These are phyloP conservation scores for Amphiura filiformis DNA, from an alignment of 35 echinoderm and acorn worm species.

Conservation along the genomic window DNA sequence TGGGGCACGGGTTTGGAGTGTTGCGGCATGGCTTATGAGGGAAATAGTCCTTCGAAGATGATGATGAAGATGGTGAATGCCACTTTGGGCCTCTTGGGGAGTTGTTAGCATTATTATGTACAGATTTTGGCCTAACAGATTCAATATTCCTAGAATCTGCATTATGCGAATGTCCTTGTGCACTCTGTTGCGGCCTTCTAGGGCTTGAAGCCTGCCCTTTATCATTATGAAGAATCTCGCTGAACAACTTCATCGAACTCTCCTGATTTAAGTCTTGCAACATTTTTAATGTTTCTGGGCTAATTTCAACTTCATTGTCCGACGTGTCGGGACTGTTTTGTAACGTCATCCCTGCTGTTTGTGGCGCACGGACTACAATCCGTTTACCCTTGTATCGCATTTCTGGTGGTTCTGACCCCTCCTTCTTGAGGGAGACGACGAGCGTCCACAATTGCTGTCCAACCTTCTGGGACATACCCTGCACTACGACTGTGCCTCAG, in stretches of 20 bases:
- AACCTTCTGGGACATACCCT: slow-evolving; percentile 23
- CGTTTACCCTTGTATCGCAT: slow-evolving; percentile 7
- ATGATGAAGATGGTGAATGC: neutral
- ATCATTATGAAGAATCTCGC: slow-evolving; percentile 37
- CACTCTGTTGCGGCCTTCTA: neutral
- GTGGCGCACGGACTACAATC: neutral
- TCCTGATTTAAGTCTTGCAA: slow-evolving; percentile 66
- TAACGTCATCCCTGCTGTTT: neutral
- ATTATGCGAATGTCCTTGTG: neutral
- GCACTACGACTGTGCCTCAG: slow-evolving; percentile 23
- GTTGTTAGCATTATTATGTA: neutral
- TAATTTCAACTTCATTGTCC: slow-evolving; percentile 50
- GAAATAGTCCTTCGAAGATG: neutral
- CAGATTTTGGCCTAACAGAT: neutral
- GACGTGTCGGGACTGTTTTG: slow-evolving; percentile 71
- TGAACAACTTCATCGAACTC: slow-evolving; percentile 62
- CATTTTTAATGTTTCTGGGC: slow-evolving; percentile 67
- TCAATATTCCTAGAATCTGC: neutral
- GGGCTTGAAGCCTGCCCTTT: neutral
- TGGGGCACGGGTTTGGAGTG: neutral
- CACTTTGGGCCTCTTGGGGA: neutral
- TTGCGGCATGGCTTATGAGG: neutral
- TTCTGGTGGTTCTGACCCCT: slow-evolving; percentile 77
- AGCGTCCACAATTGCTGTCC: neutral
- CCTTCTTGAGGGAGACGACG: neutral